Conservation (phyloP, 2,888 invertebrate genomes). For the Galeruca laticollis region DNA sequence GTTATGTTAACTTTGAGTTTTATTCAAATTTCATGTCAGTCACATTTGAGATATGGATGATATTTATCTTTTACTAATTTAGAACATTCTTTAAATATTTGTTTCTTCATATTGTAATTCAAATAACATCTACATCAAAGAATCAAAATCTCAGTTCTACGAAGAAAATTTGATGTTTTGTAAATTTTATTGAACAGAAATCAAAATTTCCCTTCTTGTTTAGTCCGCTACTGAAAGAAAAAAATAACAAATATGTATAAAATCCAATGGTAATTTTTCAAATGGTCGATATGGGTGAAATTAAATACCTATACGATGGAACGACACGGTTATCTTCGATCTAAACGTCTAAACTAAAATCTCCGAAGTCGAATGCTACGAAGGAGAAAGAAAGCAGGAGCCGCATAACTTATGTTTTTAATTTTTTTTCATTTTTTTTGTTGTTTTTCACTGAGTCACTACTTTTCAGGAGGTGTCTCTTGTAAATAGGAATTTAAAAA, state of each 20-base stretch:
- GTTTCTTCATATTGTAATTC: no score
- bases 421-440: slow-evolving; percentile 8
- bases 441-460: neutral
- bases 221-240: slow-evolving; percentile 7
- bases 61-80: no score
- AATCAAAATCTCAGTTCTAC: no score
- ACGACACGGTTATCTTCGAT: slow-evolving; percentile 26
- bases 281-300: slow-evolving; percentile 28
- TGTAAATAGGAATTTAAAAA: no score
- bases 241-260: slow-evolving; percentile 2
- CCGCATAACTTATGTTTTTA: slow-evolving; percentile 27
- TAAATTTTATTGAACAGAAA: no score
- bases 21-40: no score
- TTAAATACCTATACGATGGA: slow-evolving; percentile 27
- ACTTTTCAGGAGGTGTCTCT: neutral
- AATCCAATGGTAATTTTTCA: slow-evolving; percentile 23
- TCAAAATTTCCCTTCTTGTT: neutral
- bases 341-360: slow-evolving; percentile 32
- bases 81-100: no score
- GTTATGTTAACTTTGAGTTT: no score
- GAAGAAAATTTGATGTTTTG: no score
- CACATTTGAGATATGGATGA: no score
- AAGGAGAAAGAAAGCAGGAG: slow-evolving; percentile 17
- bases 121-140: no score
- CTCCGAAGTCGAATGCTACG: slow-evolving; percentile 22